These are phyloP conservation scores for Ligdia adustata DNA, from an alignment of 2,888 invertebrate genomes.

Conservation along the genomic window DNA sequence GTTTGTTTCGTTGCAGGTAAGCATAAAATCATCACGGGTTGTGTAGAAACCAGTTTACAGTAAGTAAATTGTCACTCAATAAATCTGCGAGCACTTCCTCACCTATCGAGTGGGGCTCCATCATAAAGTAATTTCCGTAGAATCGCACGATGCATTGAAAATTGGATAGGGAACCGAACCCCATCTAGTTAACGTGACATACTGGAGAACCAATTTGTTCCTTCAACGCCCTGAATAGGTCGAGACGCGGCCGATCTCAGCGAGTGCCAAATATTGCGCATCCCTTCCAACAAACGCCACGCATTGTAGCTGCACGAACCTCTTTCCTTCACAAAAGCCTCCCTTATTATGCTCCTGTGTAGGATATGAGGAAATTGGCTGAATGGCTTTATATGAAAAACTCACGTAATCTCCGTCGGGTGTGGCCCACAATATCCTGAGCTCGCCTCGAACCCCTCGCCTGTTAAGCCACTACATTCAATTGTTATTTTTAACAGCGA, in stretches of 20 bases:
- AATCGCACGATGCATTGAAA: constrained; percentile 50
- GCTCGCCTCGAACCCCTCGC: constrained; percentile 60
- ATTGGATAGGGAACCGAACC: constrained; percentile 56
- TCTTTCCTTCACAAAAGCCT: constrained; percentile 78
- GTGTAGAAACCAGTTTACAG: constrained; percentile 3
- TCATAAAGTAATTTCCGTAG: constrained; percentile 42
- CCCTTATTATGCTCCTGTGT: constrained; percentile 79
- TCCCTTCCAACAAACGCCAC: constrained; percentile 61
- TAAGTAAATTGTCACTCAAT: constrained; percentile 23
- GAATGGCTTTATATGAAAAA: constrained; percentile 82
- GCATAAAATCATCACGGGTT: constrained; percentile 24
- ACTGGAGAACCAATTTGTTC: constrained; percentile 59
- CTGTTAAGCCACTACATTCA: constrained; percentile 54
- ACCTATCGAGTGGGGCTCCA: constrained; percentile 27
- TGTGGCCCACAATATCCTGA: constrained; percentile 73
- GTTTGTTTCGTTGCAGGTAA: constrained; percentile 47
- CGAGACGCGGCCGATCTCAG: constrained; percentile 59
- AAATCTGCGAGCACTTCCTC: constrained; percentile 13
- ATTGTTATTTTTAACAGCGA: constrained; percentile 56
- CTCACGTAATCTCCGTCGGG: constrained; percentile 76
- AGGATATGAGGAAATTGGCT: constrained; percentile 82
- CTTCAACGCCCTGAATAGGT: constrained; percentile 59
- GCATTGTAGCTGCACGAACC: constrained; percentile 77
- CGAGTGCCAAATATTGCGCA: constrained; percentile 62
- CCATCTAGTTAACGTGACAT: constrained; percentile 52